A percentile compares a stretch with the other conserved stretches of the same genome.
These are phyloP conservation scores for Cryptoblepharus egeriae DNA, from an alignment of 2,797 vertebrate genomes.

Conservation along the genomic window DNA sequence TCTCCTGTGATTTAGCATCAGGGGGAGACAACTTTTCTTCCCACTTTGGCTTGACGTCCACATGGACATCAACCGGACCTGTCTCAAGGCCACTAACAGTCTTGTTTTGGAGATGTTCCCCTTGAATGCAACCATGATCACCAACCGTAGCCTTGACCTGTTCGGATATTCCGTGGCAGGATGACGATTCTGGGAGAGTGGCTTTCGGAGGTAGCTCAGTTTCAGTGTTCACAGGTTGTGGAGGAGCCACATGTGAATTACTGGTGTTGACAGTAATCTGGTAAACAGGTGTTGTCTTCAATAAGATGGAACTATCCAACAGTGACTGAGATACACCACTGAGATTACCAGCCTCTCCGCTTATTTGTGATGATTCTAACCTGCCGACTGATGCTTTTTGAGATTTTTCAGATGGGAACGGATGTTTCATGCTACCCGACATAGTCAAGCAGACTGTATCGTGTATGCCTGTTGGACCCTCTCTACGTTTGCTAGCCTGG, in stretches of 20 bases:
- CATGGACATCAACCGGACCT: not conserved
- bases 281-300: slow-evolving; percentile 73
- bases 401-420: slow-evolving; percentile 37
- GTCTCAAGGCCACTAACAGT: slow-evolving; percentile 29
- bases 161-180: slow-evolving; percentile 12
- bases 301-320: slow-evolving; percentile 23
- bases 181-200: not conserved
- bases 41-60: slow-evolving; percentile 48
- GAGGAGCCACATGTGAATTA: slow-evolving; percentile 62
- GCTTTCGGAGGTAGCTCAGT: slow-evolving; percentile 8
- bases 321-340: slow-evolving; percentile 51
- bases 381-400: slow-evolving; percentile 61
- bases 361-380: slow-evolving; percentile 69
- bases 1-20: slow-evolving; percentile 50
- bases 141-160: slow-evolving; percentile 22
- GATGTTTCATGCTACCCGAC: slow-evolving; percentile 13
- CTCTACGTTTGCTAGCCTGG: slow-evolving; percentile 6
- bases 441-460: not conserved
- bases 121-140: slow-evolving; percentile 23
- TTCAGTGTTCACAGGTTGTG: not conserved
- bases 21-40: slow-evolving; percentile 51
- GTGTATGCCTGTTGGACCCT: not conserved
- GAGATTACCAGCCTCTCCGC: rapidly evolving
- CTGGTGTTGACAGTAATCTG: slow-evolving; percentile 77
- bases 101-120: slow-evolving; percentile 43